Percentiles rank a stretch among this genome's conserved stretches.
Evolutionary conservation across 2,888 invertebrate genomes (phyloP).

Genomic region (Oligia strigilis): DNA sequence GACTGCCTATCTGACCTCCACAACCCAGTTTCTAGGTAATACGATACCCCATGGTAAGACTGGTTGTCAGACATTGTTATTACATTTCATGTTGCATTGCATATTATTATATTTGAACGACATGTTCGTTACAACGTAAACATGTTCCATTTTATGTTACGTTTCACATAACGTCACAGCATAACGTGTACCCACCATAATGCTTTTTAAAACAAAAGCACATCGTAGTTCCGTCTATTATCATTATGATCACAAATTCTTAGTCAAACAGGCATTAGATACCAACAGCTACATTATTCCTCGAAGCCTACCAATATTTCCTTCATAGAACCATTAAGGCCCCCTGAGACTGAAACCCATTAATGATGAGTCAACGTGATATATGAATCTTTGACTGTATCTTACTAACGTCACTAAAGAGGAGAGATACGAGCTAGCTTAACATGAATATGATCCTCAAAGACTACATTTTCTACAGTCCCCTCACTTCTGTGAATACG

Average conservation of each 20-base stretch:
- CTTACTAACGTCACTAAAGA: constrained; percentile 14
- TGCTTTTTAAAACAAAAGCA: not conserved
- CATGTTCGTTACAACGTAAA: not conserved
- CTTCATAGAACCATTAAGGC: not conserved
- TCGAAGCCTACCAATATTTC: not conserved
- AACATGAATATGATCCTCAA: constrained; percentile 15
- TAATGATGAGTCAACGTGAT: not conserved
- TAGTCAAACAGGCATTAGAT: not conserved
- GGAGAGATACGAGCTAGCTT: not conserved
- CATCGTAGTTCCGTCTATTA: too few species aligned
- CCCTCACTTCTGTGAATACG: constrained; percentile 20
- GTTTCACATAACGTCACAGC: not conserved
- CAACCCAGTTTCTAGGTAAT: too few species aligned
- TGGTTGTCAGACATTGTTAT: too few species aligned
- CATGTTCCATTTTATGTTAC: not conserved
- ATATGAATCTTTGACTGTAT: not conserved
- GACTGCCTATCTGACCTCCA: too few species aligned
- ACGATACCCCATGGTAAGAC: too few species aligned
- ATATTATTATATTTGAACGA: not conserved
- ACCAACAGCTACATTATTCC: not conserved
- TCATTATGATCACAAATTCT: too few species aligned
- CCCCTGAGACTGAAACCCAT: not conserved
- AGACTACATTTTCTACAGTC: not conserved
- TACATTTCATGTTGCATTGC: too few species aligned
- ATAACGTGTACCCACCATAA: not conserved